Conservation (phyloP, 2,113 vertebrate species). For the Rutilus rutilus region DNA sequence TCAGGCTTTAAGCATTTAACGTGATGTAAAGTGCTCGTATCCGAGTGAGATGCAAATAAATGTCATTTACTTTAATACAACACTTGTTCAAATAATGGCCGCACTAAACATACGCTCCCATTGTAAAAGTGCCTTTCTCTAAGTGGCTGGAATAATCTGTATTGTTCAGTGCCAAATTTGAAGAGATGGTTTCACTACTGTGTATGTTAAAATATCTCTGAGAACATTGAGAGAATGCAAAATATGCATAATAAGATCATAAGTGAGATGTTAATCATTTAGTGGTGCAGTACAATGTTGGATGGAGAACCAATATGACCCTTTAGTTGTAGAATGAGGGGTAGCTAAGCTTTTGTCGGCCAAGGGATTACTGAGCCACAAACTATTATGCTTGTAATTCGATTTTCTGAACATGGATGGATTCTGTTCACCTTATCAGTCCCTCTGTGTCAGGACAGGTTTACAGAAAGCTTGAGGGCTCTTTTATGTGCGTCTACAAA, state of each 20-base stretch:
- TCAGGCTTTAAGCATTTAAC: not conserved
- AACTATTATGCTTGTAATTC: slow-evolving; percentile 31
- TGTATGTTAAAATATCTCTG: not conserved
- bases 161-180: not conserved
- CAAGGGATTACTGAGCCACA: slow-evolving; percentile 1
- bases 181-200: not conserved
- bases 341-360: not conserved
- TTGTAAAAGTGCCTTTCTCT: not conserved
- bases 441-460: not conserved
- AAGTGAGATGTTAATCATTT: not conserved
- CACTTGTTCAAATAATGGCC: slow-evolving; percentile 17
- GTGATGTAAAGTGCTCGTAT: not conserved
- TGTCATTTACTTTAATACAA: slow-evolving; percentile 27
- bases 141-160: not conserved
- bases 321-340: not conserved
- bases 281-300: not conserved
- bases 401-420: slow-evolving; percentile 37
- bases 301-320: not conserved
- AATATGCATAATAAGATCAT: not conserved
- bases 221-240: not conserved
- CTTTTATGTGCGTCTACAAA: slow-evolving; percentile 39
- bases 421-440: slow-evolving; percentile 34
- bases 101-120: slow-evolving; percentile 25
- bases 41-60: slow-evolving; percentile 15
- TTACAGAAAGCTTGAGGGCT: slow-evolving; percentile 17